A percentile compares a stretch with the other conserved stretches of the same genome.
phyloP scores from a whole-genome alignment of 2,797 vertebrate genomes.

The Selene dorsalis region DNA sequence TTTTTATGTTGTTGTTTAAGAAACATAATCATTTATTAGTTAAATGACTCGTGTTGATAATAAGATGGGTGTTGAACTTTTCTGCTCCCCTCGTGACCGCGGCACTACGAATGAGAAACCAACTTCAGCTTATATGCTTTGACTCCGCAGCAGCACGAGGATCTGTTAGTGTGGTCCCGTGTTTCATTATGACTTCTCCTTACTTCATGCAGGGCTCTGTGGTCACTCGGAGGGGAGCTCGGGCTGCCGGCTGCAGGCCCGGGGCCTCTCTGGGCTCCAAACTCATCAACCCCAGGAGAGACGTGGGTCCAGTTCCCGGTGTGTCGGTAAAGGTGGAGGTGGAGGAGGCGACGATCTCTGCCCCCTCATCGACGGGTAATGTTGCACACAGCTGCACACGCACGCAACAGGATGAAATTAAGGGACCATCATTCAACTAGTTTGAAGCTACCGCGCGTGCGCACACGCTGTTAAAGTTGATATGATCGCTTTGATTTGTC shows the following conservation, averaged over 20 bases:
- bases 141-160: neutral
- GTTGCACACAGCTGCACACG: neutral
- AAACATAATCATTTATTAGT: neutral
- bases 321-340: constrained; percentile 75
- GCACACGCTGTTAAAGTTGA: neutral
- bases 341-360: constrained; percentile 67
- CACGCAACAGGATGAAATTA: neutral
- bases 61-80: neutral
- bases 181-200: constrained; percentile 74
- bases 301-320: constrained; percentile 21
- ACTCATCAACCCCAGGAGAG: constrained; percentile 40
- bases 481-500: neutral
- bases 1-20: neutral
- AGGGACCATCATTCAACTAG: neutral
- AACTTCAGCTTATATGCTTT: constrained; percentile 47
- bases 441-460: neutral
- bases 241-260: neutral
- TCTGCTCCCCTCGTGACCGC: neutral
- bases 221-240: constrained; percentile 29
- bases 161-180: constrained; percentile 9
- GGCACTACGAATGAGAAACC: constrained; percentile 39
- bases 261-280: constrained; percentile 53
- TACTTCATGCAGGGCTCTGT: constrained; percentile 73
- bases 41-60: too few species aligned
- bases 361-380: constrained; percentile 52